Evolutionary conservation across 2,113 vertebrate species (phyloP).

Genomic region (Caracal caracal): DNA sequence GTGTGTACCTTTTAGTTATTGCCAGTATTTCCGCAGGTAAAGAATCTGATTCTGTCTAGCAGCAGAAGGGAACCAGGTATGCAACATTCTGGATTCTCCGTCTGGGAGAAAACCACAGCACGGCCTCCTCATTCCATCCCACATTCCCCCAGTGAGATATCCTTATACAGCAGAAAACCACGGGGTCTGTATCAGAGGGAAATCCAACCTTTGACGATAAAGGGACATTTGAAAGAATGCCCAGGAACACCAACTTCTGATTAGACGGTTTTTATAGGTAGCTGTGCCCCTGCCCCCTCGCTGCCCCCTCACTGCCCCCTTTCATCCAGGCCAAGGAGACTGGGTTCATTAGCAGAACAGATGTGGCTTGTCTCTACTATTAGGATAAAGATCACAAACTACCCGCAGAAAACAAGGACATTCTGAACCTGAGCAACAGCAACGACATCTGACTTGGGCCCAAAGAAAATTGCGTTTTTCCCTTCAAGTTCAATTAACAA

Average conservation of each 20-base stretch:
- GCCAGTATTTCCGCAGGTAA: neutral
- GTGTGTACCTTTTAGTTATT: neutral
- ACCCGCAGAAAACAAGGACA: conserved; percentile 2
- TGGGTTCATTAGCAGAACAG: conserved; percentile 54
- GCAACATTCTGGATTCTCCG: neutral
- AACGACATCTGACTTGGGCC: conserved; percentile 58
- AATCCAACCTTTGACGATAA: neutral
- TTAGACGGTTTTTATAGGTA: conserved; percentile 22
- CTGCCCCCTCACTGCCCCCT: neutral
- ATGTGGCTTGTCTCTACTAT: conserved; percentile 43
- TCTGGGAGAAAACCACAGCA: neutral
- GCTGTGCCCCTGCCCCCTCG: neutral
- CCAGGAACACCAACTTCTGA: neutral
- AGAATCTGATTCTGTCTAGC: neutral
- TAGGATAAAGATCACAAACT: conserved; percentile 57
- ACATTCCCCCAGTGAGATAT: neutral
- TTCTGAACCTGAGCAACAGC: conserved; percentile 43
- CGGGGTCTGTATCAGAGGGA: neutral
- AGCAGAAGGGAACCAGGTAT: neutral
- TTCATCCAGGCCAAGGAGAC: conserved; percentile 8
- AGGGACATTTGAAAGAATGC: conserved; percentile 21
- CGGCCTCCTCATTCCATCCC: neutral
- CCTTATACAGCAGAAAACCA: conserved; percentile 16
- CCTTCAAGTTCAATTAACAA: conserved; percentile 64
- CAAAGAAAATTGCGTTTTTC: conserved; percentile 59